phyloP scores from a whole-genome alignment of 2,113 vertebrate genomes.

The Lepus europaeus region DNA sequence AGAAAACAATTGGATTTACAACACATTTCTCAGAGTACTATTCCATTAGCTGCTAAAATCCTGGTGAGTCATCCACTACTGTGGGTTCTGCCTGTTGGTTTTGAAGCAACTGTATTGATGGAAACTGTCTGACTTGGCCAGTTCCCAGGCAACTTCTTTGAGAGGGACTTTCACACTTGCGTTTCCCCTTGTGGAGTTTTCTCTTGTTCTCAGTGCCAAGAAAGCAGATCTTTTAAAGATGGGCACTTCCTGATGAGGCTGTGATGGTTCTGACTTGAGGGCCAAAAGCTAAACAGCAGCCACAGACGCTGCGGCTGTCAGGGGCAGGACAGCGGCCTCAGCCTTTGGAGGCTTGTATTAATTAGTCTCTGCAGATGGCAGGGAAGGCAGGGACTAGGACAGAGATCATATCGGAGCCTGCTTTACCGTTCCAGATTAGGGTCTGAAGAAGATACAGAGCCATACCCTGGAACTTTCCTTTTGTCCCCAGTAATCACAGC shows the following conservation, averaged over 20 bases:
- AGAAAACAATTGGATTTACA: constrained; percentile 48
- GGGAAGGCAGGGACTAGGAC: not conserved
- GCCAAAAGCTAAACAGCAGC: not conserved
- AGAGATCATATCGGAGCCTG: not conserved
- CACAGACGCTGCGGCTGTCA: not conserved
- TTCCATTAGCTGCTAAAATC: constrained; percentile 52
- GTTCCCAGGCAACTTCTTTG: constrained; percentile 45
- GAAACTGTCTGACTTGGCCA: not conserved
- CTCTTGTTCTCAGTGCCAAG: not conserved
- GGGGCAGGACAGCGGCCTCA: not conserved
- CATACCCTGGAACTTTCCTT: not conserved
- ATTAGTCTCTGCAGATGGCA: not conserved
- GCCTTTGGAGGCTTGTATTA: not conserved
- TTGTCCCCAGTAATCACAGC: not conserved
- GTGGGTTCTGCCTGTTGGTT: not conserved
- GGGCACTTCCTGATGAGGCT: not conserved
- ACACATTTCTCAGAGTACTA: constrained; percentile 34
- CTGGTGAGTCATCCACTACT: constrained; percentile 15
- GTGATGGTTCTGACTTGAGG: not conserved
- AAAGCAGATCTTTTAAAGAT: constrained; percentile 8
- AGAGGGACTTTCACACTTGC: not conserved
- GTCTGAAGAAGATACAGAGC: not conserved
- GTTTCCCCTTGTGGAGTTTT: not conserved
- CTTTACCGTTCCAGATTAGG: not conserved
- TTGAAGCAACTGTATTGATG: not conserved